phyloP scores from a whole-genome alignment of 2,888 invertebrate species.

The Sthenelais limicola region DNA sequence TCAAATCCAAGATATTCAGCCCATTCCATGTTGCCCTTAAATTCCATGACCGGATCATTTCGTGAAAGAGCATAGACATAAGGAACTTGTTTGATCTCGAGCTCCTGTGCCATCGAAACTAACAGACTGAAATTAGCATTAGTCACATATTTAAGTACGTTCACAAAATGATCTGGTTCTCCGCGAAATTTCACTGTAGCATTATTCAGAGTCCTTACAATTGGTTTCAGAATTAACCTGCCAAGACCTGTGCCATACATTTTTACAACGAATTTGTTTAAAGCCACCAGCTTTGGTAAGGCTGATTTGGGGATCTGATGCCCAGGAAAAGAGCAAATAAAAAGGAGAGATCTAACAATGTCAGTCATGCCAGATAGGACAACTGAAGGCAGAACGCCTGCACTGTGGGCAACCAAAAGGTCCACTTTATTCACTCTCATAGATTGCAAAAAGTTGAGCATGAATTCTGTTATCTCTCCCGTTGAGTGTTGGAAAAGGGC shows the following conservation, averaged over 20 bases:
- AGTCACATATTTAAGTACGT: neutral
- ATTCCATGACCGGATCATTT: neutral
- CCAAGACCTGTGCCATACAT: too few species aligned
- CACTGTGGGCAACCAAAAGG: conserved; percentile 2
- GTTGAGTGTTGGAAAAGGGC: conserved; percentile 5
- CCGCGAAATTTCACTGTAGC: too few species aligned
- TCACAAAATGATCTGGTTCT: neutral
- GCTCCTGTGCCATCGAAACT: conserved; percentile 10
- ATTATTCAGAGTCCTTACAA: too few species aligned
- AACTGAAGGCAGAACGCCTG: neutral
- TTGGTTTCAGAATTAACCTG: too few species aligned
- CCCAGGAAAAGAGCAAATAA: conserved; percentile 2
- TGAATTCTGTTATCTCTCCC: neutral
- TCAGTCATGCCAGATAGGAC: neutral
- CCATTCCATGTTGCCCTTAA: neutral
- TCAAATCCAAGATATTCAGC: neutral
- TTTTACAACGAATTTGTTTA: too few species aligned
- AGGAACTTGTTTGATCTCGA: conserved; percentile 14
- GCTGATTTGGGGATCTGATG: too few species aligned
- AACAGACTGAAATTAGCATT: neutral
- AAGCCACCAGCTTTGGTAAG: too few species aligned
- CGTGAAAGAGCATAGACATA: neutral
- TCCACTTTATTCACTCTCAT: conserved; percentile 3
- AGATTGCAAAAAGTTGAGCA: neutral
- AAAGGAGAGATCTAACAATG: neutral